These are phyloP conservation scores for Parnassius mnemosyne DNA, from an alignment of 2,888 invertebrate species.

Conservation along the genomic window DNA sequence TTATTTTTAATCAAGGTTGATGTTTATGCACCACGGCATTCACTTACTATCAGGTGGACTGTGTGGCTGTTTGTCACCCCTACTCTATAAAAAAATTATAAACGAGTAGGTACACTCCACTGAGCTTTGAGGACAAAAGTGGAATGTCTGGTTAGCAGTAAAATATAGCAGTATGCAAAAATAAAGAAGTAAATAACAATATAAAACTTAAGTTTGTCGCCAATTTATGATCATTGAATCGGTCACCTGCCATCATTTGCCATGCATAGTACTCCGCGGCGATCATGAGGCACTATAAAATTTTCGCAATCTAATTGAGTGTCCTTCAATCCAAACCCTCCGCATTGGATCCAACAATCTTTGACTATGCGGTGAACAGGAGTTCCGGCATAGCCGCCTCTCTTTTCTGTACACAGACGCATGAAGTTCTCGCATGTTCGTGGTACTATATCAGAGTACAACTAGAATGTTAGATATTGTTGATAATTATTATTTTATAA, in stretches of 20 bases:
- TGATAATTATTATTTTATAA: not conserved
- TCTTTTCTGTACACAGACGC: conserved; percentile 69
- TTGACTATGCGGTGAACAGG: conserved; percentile 84
- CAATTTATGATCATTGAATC: not conserved
- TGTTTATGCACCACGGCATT: too few species aligned
- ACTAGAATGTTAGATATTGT: conserved; percentile 46
- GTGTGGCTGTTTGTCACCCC: too few species aligned
- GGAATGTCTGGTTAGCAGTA: too few species aligned
- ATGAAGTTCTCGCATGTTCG: conserved; percentile 80
- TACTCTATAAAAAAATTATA: too few species aligned
- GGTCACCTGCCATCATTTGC: conserved; percentile 82
- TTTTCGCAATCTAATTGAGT: conserved; percentile 82
- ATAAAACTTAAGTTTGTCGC: too few species aligned
- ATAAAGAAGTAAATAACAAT: too few species aligned
- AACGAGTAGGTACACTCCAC: too few species aligned
- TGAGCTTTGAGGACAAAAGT: too few species aligned
- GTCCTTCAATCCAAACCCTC: conserved; percentile 70
- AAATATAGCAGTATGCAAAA: too few species aligned
- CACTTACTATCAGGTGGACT: too few species aligned
- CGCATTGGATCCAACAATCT: conserved; percentile 86
- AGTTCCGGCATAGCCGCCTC: conserved; percentile 77
- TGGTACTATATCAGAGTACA: conserved; percentile 81
- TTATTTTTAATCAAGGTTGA: too few species aligned
- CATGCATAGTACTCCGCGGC: conserved; percentile 86
- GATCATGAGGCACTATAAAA: conserved; percentile 83